Conservation (phyloP, 2,113 vertebrate species). For the Thalassarche chlororhynchos region DNA sequence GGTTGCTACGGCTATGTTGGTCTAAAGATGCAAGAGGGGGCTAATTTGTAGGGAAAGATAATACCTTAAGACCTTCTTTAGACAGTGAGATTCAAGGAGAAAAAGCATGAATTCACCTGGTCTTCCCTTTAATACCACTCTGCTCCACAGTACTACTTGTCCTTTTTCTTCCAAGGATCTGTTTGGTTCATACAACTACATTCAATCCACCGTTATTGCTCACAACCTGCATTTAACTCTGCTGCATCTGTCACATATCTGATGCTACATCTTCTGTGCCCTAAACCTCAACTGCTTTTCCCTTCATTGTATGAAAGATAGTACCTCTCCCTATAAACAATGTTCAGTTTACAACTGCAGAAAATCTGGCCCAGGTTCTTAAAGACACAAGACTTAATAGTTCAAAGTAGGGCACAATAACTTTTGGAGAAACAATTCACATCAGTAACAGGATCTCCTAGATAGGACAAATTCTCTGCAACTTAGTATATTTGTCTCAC, state of each 20-base stretch:
- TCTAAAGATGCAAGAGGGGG: not conserved
- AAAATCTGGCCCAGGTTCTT: not conserved
- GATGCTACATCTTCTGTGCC: not conserved
- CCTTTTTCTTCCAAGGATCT: not conserved
- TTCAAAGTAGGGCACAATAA: not conserved
- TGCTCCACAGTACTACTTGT: not conserved
- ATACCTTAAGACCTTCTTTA: not conserved
- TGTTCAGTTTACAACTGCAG: not conserved
- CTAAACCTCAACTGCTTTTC: not conserved
- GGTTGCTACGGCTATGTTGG: not conserved
- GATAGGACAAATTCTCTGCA: not conserved
- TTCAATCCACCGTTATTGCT: not conserved
- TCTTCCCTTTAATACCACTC: not conserved
- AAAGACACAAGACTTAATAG: not conserved
- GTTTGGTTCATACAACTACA: not conserved
- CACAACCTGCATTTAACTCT: not conserved
- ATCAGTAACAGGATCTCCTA: not conserved
- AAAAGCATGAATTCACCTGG: not conserved
- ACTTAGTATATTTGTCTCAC: not conserved
- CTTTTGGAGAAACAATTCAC: not conserved
- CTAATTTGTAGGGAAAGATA: not conserved
- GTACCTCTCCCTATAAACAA: not conserved
- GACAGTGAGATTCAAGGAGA: not conserved
- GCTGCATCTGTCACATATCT: not conserved
- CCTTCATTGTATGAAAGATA: not conserved